Conservation (phyloP, 2,888 invertebrate genomes). For the Ophion ellenae region DNA sequence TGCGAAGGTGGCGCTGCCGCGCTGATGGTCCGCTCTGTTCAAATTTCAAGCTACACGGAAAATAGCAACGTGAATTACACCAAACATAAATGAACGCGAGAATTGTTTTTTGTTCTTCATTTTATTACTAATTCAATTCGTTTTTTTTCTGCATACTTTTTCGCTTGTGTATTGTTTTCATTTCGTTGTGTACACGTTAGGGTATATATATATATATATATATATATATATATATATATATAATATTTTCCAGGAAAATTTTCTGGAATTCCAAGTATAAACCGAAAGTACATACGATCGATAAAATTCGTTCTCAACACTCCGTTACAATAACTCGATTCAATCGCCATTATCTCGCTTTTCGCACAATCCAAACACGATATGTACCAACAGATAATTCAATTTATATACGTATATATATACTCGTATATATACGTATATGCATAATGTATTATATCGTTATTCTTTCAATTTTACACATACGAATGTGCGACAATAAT, state of each 20-base stretch:
- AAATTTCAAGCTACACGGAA: slow-evolving; percentile 14
- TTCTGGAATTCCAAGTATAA: neutral
- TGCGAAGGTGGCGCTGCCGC: neutral
- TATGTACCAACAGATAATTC: slow-evolving; percentile 79
- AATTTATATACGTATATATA: slow-evolving; percentile 48
- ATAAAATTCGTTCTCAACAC: slow-evolving; percentile 37
- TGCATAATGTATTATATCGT: slow-evolving; percentile 27
- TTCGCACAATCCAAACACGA: slow-evolving; percentile 70
- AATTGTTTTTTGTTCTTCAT: slow-evolving; percentile 18
- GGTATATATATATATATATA: too few species aligned
- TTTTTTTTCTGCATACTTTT: slow-evolving; percentile 21
- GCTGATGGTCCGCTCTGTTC: neutral
- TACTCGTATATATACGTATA: slow-evolving; percentile 50
- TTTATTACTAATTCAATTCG: slow-evolving; percentile 41
- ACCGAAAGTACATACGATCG: slow-evolving; percentile 27
- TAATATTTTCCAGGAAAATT: neutral
- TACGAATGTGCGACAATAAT: slow-evolving; percentile 47
- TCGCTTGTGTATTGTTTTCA: slow-evolving; percentile 1
- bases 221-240: too few species aligned
- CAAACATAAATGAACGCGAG: slow-evolving; percentile 20
- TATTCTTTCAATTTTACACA: slow-evolving; percentile 38
- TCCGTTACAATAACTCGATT: slow-evolving; percentile 48
- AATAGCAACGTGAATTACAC: slow-evolving; percentile 37
- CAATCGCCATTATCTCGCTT: slow-evolving; percentile 9
- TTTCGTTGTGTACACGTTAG: slow-evolving; percentile 29